These are phyloP conservation scores for Syrphus vitripennis DNA, from an alignment of 2,888 invertebrate genomes.

Conservation along the genomic window DNA sequence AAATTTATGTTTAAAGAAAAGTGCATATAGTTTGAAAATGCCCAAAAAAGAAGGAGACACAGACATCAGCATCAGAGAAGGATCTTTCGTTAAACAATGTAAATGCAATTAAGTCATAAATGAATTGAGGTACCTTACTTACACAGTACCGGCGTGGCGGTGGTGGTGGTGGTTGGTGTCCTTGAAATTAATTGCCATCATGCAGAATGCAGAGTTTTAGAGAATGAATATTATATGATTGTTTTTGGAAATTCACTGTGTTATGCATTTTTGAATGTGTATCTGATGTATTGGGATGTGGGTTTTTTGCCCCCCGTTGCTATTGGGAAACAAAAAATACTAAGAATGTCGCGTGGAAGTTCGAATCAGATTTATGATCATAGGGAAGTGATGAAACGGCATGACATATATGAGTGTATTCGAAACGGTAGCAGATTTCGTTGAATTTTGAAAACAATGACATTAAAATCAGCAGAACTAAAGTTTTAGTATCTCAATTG, in stretches of 20 bases:
- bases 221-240: constrained; percentile 28
- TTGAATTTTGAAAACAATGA: constrained; percentile 49
- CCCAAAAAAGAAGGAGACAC: not conserved
- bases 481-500: not conserved
- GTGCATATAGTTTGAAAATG: not conserved
- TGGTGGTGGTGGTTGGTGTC: constrained; percentile 15
- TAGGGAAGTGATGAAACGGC: constrained; percentile 32
- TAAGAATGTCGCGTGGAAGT: constrained; percentile 57
- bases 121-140: constrained; percentile 30
- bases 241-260: not conserved
- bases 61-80: not conserved
- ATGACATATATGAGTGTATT: not conserved
- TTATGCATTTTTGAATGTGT: not conserved
- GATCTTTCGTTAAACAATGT: constrained; percentile 29
- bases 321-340: constrained; percentile 1
- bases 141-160: not conserved
- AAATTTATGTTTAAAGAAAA: not conserved
- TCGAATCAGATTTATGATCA: constrained; percentile 43
- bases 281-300: not conserved
- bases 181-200: constrained; percentile 55
- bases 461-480: constrained; percentile 26
- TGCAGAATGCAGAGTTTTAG: too few species aligned
- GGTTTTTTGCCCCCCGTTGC: constrained; percentile 27
- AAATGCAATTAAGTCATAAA: constrained; percentile 67
- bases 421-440: constrained; percentile 58